Evolutionary conservation across 1,140 invertebrate species (phyloP).

Genomic region (Gerris buenoi): DNA sequence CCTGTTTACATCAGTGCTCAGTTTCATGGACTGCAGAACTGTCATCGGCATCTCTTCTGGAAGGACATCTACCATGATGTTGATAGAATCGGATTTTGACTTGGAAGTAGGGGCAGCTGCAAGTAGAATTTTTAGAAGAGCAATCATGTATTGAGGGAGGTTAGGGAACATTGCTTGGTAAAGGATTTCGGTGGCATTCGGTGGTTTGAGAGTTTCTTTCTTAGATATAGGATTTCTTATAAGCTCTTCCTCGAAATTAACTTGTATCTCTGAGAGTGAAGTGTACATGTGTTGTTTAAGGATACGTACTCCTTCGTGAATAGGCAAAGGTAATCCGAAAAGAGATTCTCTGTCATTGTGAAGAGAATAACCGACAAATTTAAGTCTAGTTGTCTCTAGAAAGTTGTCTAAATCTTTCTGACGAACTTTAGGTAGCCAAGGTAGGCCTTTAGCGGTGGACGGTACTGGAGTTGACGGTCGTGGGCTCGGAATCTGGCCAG

Average conservation of each 20-base stretch:
- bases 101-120: constrained; percentile 95
- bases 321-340: constrained; percentile 83
- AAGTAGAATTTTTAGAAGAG: constrained; percentile 87
- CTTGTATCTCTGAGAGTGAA: constrained; percentile 66
- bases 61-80: constrained; percentile 92
- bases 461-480: constrained; percentile 34
- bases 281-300: constrained; percentile 74
- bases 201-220: constrained; percentile 51
- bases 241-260: constrained; percentile 68
- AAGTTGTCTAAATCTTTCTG: constrained; percentile 85
- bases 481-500: constrained; percentile 33
- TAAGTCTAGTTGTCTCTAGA: constrained; percentile 74
- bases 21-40: constrained; percentile 89
- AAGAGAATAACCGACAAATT: constrained; percentile 87
- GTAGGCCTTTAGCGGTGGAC: constrained; percentile 47
- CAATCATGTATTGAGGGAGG: constrained; percentile 93
- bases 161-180: constrained; percentile 85
- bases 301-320: constrained; percentile 85
- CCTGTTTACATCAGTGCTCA: constrained; percentile 92
- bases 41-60: constrained; percentile 96
- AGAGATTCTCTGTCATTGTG: constrained; percentile 71
- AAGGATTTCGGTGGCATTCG: constrained; percentile 71
- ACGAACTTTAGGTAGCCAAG: constrained; percentile 92
- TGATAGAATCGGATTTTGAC: constrained; percentile 94
- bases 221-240: constrained; percentile 47